phyloP scores from a whole-genome alignment of 2,888 invertebrate genomes.

The Apocheima hispidaria region DNA sequence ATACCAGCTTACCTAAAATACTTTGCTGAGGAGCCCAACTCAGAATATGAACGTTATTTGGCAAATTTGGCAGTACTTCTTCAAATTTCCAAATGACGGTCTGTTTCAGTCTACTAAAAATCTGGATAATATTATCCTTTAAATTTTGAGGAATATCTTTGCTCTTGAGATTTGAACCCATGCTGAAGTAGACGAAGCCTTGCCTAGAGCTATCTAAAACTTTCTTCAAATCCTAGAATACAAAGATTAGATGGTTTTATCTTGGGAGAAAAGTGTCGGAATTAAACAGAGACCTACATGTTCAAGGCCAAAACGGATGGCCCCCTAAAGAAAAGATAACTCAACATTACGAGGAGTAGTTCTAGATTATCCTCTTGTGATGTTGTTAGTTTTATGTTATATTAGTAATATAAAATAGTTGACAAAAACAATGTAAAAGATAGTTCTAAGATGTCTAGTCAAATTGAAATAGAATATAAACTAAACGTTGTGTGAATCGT shows the following conservation, averaged over 20 bases:
- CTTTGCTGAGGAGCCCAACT: conserved; percentile 72
- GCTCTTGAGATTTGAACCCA: conserved; percentile 66
- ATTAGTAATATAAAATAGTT: no score
- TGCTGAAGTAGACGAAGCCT: conserved; percentile 68
- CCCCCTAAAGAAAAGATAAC: no score
- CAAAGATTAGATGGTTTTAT: background rate
- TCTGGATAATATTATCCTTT: conserved; percentile 56
- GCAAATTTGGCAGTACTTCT: conserved; percentile 57
- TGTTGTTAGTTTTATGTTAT: no score
- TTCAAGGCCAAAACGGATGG: no score
- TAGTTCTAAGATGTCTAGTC: no score
- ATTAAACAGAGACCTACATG: no score
- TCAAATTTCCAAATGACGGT: conserved; percentile 79
- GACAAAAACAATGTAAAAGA: no score
- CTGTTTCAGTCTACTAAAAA: conserved; percentile 70
- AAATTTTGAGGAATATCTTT: conserved; percentile 54
- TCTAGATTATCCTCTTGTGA: no score
- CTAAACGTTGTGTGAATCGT: no score
- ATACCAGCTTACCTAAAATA: conserved; percentile 56
- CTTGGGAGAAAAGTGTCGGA: no score
- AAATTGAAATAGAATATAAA: no score
- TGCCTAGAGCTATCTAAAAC: conserved; percentile 59
- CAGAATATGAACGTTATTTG: conserved; percentile 71
- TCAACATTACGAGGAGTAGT: no score
- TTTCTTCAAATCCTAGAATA: conserved; percentile 57